Conservation (phyloP, 2,113 vertebrate genomes). For the Calonectris borealis region DNA sequence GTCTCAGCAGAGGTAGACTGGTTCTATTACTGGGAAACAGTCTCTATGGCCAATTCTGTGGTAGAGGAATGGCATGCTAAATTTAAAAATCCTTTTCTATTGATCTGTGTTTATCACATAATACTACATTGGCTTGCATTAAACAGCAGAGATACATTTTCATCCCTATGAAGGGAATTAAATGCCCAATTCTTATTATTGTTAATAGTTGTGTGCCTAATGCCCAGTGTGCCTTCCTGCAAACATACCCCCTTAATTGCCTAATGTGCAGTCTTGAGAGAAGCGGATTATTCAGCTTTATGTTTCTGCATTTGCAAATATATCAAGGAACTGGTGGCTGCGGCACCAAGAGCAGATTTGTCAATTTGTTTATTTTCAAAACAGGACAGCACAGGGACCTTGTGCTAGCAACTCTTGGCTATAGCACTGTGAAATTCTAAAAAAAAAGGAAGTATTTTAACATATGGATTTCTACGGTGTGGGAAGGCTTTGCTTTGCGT, state of each 20-base stretch:
- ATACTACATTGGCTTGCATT: slow-evolving; percentile 34
- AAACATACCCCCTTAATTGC: slow-evolving; percentile 64
- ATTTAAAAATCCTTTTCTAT: slow-evolving; percentile 68
- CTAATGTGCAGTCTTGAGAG: slow-evolving; percentile 59
- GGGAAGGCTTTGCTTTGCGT: slow-evolving; percentile 39
- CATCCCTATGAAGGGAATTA: slow-evolving; percentile 61
- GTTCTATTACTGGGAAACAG: slow-evolving; percentile 45
- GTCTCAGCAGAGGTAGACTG: slow-evolving; percentile 45
- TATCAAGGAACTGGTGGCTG: slow-evolving; percentile 27
- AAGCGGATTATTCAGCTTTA: slow-evolving; percentile 60
- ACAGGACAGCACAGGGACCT: slow-evolving; percentile 44
- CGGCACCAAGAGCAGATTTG: slow-evolving; percentile 56
- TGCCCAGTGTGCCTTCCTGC: slow-evolving; percentile 42
- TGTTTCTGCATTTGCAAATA: slow-evolving; percentile 49
- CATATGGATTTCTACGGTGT: slow-evolving; percentile 62
- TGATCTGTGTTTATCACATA: slow-evolving; percentile 61
- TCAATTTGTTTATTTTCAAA: slow-evolving; percentile 68
- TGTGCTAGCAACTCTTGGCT: slow-evolving; percentile 61
- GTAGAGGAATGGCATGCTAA: slow-evolving; percentile 37
- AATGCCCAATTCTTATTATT: slow-evolving; percentile 70
- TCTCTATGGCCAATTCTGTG: slow-evolving; percentile 39
- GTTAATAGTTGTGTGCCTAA: slow-evolving; percentile 60
- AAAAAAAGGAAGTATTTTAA: slow-evolving; percentile 42
- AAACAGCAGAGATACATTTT: slow-evolving; percentile 42
- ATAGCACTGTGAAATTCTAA: neutral